Conservation (phyloP, 2,797 vertebrate genomes). For the Gymnocypris eckloni region DNA sequence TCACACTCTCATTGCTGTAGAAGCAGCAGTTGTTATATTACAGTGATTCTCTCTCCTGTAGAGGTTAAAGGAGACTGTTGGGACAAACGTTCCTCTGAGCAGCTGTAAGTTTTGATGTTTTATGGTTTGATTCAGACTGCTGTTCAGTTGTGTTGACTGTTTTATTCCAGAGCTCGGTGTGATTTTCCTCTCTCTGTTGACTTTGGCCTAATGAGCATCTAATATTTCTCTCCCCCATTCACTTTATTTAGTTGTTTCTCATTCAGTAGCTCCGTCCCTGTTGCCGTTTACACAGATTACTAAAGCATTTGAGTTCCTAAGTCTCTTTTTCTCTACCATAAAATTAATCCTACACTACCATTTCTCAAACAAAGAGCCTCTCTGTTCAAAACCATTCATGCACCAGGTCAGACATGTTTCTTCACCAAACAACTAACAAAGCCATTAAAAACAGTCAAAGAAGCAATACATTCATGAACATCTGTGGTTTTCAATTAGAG, state of each 20-base stretch:
- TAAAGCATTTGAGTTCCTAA: conserved; percentile 26
- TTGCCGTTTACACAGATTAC: conserved; percentile 36
- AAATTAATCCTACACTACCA: conserved; percentile 28
- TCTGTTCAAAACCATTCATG: conserved; percentile 48
- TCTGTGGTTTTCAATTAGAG: conserved; percentile 21
- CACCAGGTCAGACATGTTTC: conserved; percentile 11
- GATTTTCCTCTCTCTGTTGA: conserved; percentile 44
- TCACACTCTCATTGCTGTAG: neutral
- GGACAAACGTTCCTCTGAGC: neutral
- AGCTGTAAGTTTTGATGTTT: conserved; percentile 3
- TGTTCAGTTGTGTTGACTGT: conserved; percentile 26
- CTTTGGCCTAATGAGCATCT: conserved; percentile 35
- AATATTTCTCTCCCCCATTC: conserved; percentile 21
- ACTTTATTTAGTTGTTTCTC: conserved; percentile 48
- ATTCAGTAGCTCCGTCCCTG: conserved; percentile 29
- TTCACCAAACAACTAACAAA: conserved; percentile 31
- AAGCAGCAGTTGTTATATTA: neutral
- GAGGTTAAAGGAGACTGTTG: neutral
- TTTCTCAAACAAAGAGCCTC: conserved; percentile 15
- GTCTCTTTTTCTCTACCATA: conserved; percentile 21
- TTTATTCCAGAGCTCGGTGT: conserved; percentile 43
- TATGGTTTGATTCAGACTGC: conserved; percentile 23
- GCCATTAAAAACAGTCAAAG: neutral
- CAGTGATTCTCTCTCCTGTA: neutral
- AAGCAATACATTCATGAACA: conserved; percentile 8